These are phyloP conservation scores for Heteromyza rotundicornis DNA, from an alignment of 2,888 invertebrate species.

Conservation along the genomic window DNA sequence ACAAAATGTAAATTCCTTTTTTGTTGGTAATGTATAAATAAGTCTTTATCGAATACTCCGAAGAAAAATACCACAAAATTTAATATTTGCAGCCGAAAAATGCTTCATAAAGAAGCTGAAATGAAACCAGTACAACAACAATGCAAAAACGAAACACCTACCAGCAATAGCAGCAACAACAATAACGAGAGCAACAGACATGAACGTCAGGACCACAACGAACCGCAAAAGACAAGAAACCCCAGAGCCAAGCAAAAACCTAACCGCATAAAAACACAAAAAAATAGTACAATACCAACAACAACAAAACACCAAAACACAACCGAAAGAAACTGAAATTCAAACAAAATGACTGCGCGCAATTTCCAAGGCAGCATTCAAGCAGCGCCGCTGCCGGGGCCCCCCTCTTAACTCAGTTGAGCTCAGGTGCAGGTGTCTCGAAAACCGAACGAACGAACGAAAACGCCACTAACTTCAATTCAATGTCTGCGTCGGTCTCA, in stretches of 20 bases:
- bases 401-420: neutral
- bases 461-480: neutral
- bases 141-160: no score
- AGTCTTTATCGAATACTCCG: no score
- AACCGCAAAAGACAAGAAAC: conserved; percentile 14
- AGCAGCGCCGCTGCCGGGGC: no score
- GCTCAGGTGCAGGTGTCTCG: conserved; percentile 21
- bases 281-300: neutral
- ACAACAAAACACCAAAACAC: neutral
- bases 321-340: conserved; percentile 22
- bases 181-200: neutral
- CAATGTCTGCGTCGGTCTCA: conserved; percentile 5
- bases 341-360: conserved; percentile 6
- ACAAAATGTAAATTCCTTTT: no score
- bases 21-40: no score
- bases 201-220: neutral
- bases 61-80: no score
- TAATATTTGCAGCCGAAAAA: no score
- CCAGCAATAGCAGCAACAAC: conserved; percentile 4
- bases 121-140: no score
- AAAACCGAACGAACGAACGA: neutral
- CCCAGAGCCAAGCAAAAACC: neutral
- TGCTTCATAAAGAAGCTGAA: no score
- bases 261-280: neutral
- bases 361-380: neutral